Conservation (phyloP, 2,888 invertebrate genomes). For the Drosophila siamana region DNA sequence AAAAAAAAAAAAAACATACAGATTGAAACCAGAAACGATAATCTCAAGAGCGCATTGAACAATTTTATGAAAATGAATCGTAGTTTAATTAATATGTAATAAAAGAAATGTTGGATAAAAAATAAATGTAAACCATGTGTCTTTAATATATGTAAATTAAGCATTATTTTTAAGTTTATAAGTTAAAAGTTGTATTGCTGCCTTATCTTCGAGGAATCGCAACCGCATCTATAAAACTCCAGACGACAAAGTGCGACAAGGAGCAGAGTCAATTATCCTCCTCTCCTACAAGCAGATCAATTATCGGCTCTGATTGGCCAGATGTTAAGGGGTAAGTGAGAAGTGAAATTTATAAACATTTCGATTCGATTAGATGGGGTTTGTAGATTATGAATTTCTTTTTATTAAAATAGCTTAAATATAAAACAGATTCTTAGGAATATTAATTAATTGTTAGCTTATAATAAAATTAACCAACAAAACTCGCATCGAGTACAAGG, state of each 20-base stretch:
- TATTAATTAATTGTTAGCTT: conserved; percentile 65
- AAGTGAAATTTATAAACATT: background rate
- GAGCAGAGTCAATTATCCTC: too few relatives aligned
- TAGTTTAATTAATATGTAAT: conserved; percentile 70
- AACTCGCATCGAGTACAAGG: conserved; percentile 67
- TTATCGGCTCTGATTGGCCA: too few relatives aligned
- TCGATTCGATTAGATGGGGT: background rate
- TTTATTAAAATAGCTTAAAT: conserved; percentile 57
- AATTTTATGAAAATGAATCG: conserved; percentile 71
- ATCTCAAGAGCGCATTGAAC: conserved; percentile 70
- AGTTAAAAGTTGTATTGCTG: too few relatives aligned
- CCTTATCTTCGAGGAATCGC: too few relatives aligned
- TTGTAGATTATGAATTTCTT: conserved; percentile 29
- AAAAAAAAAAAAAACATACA: conserved; percentile 40
- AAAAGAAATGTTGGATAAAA: conserved; percentile 74
- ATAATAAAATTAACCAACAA: conserved; percentile 70
- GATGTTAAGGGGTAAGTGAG: too few relatives aligned
- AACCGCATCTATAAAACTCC: too few relatives aligned
- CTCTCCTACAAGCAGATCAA: too few relatives aligned
- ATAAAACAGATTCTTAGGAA: conserved; percentile 59
- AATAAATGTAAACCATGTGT: conserved; percentile 18
- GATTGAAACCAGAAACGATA: conserved; percentile 43
- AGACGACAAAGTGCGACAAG: too few relatives aligned
- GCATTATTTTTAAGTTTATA: background rate
- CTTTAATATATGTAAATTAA: background rate